Conservation (phyloP, 2,113 vertebrate genomes). For the Hyaena hyaena region DNA sequence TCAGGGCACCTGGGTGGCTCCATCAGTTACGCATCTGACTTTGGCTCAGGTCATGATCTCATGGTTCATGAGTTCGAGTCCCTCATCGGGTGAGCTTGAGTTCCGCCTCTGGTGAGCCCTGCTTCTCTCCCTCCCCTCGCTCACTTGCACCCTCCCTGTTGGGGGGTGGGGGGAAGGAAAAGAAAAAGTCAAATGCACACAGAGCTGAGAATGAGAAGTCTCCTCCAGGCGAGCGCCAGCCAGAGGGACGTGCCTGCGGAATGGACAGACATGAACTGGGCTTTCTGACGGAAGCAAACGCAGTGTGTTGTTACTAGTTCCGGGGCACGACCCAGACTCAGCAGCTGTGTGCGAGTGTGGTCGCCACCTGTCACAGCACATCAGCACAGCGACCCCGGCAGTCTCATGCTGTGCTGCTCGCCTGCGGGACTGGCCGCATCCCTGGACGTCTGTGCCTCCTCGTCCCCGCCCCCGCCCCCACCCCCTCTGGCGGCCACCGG, state of each 20-base stretch:
- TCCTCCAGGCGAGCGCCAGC: neutral
- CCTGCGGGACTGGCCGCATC: accelerated
- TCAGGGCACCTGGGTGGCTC: too few species aligned
- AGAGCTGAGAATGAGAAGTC: too few species aligned
- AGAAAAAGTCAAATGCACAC: neutral
- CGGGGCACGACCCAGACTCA: neutral
- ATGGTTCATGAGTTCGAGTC: too few species aligned
- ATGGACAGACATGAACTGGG: too few species aligned
- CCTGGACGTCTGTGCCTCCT: neutral
- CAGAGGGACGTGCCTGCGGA: neutral
- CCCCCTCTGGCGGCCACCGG: neutral
- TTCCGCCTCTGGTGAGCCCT: too few species aligned
- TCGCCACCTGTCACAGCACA: neutral
- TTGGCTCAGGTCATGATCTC: too few species aligned
- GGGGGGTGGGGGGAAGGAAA: too few species aligned
- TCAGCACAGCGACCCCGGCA: accelerated
- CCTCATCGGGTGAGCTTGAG: too few species aligned
- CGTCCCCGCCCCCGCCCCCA: neutral
- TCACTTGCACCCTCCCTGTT: too few species aligned
- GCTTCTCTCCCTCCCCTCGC: too few species aligned
- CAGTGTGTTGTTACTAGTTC: accelerated
- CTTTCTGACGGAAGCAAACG: too few species aligned
- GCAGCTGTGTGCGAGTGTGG: accelerated
- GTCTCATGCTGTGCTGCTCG: neutral
- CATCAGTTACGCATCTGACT: too few species aligned